Base-by-base conservation (phyloP, 2,113 vertebrate genomes). In the Rhodinocichla rosea region DNA sequence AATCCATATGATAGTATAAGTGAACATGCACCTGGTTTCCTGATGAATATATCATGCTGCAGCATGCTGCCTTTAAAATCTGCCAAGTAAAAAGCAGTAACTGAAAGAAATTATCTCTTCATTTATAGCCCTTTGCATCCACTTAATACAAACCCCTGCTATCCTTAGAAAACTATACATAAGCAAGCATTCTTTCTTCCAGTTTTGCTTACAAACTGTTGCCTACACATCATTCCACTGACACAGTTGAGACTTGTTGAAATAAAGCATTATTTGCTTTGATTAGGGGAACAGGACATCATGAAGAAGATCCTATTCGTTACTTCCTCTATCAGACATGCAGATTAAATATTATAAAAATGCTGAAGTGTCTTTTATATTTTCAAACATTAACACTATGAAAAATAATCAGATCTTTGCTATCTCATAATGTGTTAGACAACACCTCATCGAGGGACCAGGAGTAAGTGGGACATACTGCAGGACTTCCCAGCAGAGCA, bases 201-300 rank as follows among this genome's bases (percentile, higher is more conserved):
- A 42, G 33, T 86, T 90, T 42, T 79, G 65, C 86, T 90, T 86
- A 44, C 42, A 65, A 68, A 90, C 37, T 69, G n/a, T 75, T 90
- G 79, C 26, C 55, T 35, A 45, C 37, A 74, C 81, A 79, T 74
- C 35, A 62, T 57, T 92, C 20, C 73, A 63, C 55, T 37, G 52
- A 73, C 40, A 52, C 0, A 8, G 22, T 1, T 79, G 57, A 42
- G 62, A 56, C 13, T 60, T 44, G 18, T 60, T 88, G 68, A 86
- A 87, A 57, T 62, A 52, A 85, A 88, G n/a, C 28, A 44, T 64
- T 74, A 14, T 37, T 69, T 3, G 2, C 42, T 56, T 67, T 28
- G 27, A 70, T 42, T 57, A 63, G 28, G 39, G 39, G 23, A 86
- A 67, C 39, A 52, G 50, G 39, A 30, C 45, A 63, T 22, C 13